Percentiles rank a stretch among this genome's conserved stretches.
These are phyloP conservation scores for Synergus japonicus DNA, from an alignment of 2,888 invertebrate genomes.

Conservation along the genomic window DNA sequence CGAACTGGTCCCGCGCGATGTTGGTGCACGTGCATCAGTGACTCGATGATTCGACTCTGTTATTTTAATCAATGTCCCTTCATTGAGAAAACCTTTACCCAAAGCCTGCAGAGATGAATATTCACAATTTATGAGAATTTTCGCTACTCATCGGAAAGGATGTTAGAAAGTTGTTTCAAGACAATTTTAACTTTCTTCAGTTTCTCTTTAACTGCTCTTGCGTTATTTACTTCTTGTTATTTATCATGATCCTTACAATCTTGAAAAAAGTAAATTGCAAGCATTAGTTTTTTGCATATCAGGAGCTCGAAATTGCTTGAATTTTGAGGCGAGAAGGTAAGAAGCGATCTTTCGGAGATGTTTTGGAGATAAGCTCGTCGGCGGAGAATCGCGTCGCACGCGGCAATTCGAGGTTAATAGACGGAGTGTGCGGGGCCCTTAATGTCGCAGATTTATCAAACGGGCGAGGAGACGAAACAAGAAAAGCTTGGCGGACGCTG, in stretches of 20 bases:
- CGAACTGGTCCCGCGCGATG: constrained; percentile 15
- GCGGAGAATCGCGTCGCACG: constrained; percentile 47
- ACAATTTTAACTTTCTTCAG: neutral
- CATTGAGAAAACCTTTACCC: constrained; percentile 9
- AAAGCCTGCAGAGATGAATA: neutral
- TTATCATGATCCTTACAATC: no score
- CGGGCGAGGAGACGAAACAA: constrained; percentile 63
- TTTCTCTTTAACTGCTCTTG: constrained; percentile 3
- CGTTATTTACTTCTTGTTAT: neutral
- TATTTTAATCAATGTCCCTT: constrained; percentile 29
- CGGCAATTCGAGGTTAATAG: constrained; percentile 62
- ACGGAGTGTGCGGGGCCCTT: constrained; percentile 56
- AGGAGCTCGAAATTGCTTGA: neutral
- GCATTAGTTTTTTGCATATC: neutral
- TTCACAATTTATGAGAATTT: neutral
- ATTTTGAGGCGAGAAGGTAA: neutral
- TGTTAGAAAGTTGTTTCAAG: constrained; percentile 17
- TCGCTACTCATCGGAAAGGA: neutral
- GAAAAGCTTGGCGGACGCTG: constrained; percentile 58
- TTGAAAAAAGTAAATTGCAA: no score
- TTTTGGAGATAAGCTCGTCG: constrained; percentile 24
- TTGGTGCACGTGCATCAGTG: constrained; percentile 38
- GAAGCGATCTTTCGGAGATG: neutral
- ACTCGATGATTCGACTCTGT: constrained; percentile 10
- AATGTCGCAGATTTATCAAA: constrained; percentile 66